Evolutionary conservation across 2,113 vertebrate species (phyloP).

Genomic region (Craseonycteris thonglongyai): DNA sequence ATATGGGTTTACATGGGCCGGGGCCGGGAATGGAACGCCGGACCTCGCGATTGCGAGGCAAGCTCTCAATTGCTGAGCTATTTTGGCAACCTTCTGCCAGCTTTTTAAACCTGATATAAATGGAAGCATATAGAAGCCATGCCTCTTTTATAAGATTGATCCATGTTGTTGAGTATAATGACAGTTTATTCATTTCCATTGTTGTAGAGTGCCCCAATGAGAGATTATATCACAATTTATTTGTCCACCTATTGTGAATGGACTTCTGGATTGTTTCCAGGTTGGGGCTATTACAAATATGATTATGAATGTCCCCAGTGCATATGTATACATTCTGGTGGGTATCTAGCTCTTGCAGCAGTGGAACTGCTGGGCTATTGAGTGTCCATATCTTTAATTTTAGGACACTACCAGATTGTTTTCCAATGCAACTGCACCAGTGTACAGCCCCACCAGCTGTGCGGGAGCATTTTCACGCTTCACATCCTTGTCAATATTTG

Average conservation of each 20-base stretch:
- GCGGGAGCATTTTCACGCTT: rapidly evolving
- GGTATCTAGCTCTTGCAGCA: neutral
- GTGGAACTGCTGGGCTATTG: neutral
- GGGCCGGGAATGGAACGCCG: too few species aligned
- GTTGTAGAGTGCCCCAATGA: neutral
- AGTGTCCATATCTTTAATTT: neutral
- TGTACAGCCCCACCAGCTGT: neutral
- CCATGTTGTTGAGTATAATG: neutral
- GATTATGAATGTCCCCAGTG: neutral
- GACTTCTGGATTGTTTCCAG: neutral
- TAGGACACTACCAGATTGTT: neutral
- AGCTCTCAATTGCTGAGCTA: too few species aligned
- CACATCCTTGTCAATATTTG: neutral
- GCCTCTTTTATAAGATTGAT: neutral
- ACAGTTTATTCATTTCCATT: neutral
- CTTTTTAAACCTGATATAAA: neutral
- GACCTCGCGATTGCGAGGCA: too few species aligned
- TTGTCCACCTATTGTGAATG: neutral
- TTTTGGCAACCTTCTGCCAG: too few species aligned
- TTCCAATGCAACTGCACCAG: neutral
- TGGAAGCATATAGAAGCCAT: neutral
- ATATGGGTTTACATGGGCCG: too few species aligned
- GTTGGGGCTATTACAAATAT: neutral
- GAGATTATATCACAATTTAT: neutral
- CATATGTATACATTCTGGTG: neutral